Evolutionary conservation across 2,797 vertebrate genomes (phyloP).

Genomic region (Chloroceryle amazona): DNA sequence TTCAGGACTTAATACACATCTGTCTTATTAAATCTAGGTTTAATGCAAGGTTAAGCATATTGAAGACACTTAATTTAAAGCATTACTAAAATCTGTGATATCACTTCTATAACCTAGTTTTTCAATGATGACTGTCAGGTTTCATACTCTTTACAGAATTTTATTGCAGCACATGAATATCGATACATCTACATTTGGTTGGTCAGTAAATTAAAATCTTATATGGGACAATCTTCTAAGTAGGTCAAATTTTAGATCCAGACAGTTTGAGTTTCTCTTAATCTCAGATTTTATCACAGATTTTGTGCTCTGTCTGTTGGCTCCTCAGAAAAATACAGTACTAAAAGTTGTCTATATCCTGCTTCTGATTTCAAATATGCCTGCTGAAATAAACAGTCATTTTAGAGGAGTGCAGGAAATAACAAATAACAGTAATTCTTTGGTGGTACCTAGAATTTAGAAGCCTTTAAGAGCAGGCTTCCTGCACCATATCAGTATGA

Average conservation of each 20-base stretch:
- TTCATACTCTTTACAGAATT: slow-evolving; percentile 74
- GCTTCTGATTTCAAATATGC: slow-evolving; percentile 15
- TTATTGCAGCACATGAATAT: slow-evolving; percentile 35
- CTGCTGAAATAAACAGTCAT: slow-evolving; percentile 5
- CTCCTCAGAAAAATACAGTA: not conserved
- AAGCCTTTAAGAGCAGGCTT: slow-evolving; percentile 55
- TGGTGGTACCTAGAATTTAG: slow-evolving; percentile 17
- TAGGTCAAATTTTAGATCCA: slow-evolving; percentile 71
- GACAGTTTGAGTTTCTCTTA: slow-evolving; percentile 49
- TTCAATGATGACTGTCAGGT: slow-evolving; percentile 71
- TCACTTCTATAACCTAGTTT: slow-evolving; percentile 71
- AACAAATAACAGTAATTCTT: slow-evolving; percentile 61
- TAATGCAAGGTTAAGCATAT: slow-evolving; percentile 73
- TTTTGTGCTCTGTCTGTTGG: not conserved
- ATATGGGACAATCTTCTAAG: slow-evolving; percentile 69
- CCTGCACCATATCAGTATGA: not conserved
- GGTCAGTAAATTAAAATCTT: slow-evolving; percentile 71
- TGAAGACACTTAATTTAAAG: slow-evolving; percentile 80
- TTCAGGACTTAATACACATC: slow-evolving; percentile 54
- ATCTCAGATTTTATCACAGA: slow-evolving; percentile 39
- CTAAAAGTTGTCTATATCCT: not conserved
- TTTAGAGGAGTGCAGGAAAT: not conserved
- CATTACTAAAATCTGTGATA: slow-evolving; percentile 73
- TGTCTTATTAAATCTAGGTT: slow-evolving; percentile 71
- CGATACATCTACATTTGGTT: slow-evolving; percentile 53